Evolutionary conservation across 1,140 invertebrate species (phyloP).

Genomic region (Protaetia brevitarsis): DNA sequence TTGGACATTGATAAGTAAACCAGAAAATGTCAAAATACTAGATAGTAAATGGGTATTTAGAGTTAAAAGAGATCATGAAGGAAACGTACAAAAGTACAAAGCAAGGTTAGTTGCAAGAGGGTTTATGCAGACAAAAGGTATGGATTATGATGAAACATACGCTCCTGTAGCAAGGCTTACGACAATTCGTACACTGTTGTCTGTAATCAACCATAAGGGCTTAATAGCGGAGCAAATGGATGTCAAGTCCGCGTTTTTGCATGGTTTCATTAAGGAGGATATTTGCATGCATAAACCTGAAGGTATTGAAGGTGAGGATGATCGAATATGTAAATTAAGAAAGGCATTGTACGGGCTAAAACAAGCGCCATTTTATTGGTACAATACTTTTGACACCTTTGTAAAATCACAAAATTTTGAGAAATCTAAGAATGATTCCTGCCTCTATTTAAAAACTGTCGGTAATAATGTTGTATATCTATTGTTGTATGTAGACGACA

Average conservation of each 20-base stretch:
- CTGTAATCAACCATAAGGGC: slow-evolving; percentile 24
- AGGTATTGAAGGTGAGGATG: slow-evolving; percentile 36
- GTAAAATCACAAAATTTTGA: background rate
- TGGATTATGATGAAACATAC: slow-evolving; percentile 48
- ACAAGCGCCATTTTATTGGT: slow-evolving; percentile 38
- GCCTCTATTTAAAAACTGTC: slow-evolving; percentile 10
- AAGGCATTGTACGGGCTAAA: slow-evolving; percentile 44
- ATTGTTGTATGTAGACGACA: slow-evolving; percentile 22
- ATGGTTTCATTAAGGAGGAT: slow-evolving; percentile 49
- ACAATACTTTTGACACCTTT: slow-evolving; percentile 33
- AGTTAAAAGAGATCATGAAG: slow-evolving; percentile 19
- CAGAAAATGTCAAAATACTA: slow-evolving; percentile 33
- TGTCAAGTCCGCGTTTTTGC: slow-evolving; percentile 45
- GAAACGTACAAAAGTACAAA: slow-evolving; percentile 22
- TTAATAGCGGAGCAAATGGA: slow-evolving; percentile 36
- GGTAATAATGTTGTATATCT: background rate
- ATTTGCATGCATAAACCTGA: slow-evolving; percentile 48
- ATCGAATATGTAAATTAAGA: slow-evolving; percentile 12
- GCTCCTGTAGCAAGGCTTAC: slow-evolving; percentile 41
- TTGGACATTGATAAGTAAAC: slow-evolving; percentile 36
- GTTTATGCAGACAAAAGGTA: slow-evolving; percentile 43
- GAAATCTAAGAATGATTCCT: slow-evolving; percentile 15
- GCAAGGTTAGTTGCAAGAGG: slow-evolving; percentile 46
- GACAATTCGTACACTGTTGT: slow-evolving; percentile 35
- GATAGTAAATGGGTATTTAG: slow-evolving; percentile 32